phyloP scores from a whole-genome alignment of 2,797 vertebrate genomes.

The Sebastes melanostomus region DNA sequence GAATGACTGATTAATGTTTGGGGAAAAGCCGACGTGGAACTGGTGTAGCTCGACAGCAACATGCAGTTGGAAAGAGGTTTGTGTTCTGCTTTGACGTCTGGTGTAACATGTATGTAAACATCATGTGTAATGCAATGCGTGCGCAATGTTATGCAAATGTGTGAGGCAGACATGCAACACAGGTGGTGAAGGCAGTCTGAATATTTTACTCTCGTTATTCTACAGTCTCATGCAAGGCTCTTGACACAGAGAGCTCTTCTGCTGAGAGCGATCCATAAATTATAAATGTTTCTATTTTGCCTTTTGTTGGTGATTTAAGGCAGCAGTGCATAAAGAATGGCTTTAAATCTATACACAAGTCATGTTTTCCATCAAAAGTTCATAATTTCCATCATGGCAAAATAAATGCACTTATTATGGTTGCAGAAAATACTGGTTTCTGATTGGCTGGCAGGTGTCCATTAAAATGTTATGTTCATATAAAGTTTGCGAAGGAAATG shows the following conservation, averaged over 20 bases:
- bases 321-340: conserved; percentile 8
- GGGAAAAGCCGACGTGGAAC: background rate
- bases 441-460: background rate
- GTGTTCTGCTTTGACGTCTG: conserved; percentile 1
- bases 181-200: background rate
- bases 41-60: conserved; percentile 2
- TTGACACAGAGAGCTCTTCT: conserved; percentile 12
- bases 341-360: conserved; percentile 16
- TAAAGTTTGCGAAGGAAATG: background rate
- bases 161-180: background rate
- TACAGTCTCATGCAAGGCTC: background rate
- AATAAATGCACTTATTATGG: background rate
- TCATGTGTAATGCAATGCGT: background rate
- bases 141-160: background rate
- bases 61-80: background rate
- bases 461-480: background rate
- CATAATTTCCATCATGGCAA: background rate
- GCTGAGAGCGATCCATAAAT: conserved; percentile 27
- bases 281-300: conserved; percentile 24
- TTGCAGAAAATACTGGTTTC: background rate
- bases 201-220: background rate
- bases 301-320: conserved; percentile 36
- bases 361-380: conserved; percentile 6
- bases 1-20: conserved; percentile 37
- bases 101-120: background rate